Conservation (phyloP, 2,113 vertebrate genomes). For the Melanerpes formicivorus region DNA sequence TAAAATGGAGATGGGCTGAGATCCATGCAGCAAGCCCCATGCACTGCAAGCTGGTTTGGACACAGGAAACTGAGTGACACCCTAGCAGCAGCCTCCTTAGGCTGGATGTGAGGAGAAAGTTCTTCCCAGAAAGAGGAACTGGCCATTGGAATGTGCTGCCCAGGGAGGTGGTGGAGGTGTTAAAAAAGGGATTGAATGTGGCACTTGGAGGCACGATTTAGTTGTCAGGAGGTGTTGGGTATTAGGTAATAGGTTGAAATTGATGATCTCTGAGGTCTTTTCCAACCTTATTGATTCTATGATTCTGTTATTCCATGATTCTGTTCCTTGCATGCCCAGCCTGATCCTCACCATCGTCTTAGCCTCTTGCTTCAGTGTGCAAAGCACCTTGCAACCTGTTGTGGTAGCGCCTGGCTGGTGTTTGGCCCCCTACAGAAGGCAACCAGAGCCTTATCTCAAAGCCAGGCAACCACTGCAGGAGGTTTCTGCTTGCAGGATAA, state of each 20-base stretch:
- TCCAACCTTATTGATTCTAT: too few species aligned
- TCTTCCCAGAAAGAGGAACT: too few species aligned
- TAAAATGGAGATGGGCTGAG: constrained; percentile 3
- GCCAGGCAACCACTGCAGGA: background rate
- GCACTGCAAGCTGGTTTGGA: background rate
- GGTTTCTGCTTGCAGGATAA: background rate
- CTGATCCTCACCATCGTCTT: background rate
- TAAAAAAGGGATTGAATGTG: too few species aligned
- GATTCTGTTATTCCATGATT: too few species aligned
- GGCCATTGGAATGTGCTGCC: too few species aligned
- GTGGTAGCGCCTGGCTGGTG: accelerated
- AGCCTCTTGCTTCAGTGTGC: background rate
- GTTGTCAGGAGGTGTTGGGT: too few species aligned
- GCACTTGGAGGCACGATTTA: too few species aligned
- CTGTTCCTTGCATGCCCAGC: background rate
- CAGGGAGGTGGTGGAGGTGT: too few species aligned
- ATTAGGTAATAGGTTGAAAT: too few species aligned
- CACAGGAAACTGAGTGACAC: background rate
- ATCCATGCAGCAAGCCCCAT: background rate
- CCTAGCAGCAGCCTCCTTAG: background rate
- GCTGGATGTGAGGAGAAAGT: too few species aligned
- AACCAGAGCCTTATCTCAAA: background rate
- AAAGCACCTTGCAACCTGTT: background rate
- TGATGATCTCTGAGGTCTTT: too few species aligned
- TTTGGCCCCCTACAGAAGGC: background rate